These are phyloP conservation scores for Alligator mississippiensis DNA, from an alignment of 2,113 vertebrate genomes.

Conservation along the genomic window DNA sequence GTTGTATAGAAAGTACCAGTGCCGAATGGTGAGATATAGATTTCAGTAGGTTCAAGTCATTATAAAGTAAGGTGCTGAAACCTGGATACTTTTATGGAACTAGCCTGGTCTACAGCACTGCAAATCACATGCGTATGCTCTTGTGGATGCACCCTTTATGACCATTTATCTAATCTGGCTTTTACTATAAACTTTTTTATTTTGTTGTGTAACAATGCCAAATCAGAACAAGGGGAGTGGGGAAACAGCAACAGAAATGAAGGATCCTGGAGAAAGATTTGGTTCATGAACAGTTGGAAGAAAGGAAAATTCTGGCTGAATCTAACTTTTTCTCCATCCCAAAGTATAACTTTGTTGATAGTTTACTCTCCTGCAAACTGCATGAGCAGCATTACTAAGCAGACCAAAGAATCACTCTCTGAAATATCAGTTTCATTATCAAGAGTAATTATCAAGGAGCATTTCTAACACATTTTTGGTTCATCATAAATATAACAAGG, in stretches of 20 bases:
- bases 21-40: no score
- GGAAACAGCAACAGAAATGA: background rate
- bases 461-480: conserved; percentile 19
- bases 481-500: conserved; percentile 43
- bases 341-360: background rate
- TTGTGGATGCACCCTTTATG: no score
- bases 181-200: background rate
- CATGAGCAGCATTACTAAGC: background rate
- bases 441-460: conserved; percentile 11
- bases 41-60: no score
- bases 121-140: no score
- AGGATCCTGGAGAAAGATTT: background rate
- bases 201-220: background rate
- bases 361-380: background rate
- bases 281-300: background rate
- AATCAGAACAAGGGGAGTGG: background rate
- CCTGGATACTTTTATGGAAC: no score
- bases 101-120: no score
- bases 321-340: background rate
- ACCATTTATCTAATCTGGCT: background rate
- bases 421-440: conserved; percentile 40
- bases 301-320: background rate
- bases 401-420: background rate
- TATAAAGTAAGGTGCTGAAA: no score
- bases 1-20: no score